Base-by-base conservation (phyloP, 2,797 vertebrate genomes). In the Aselliscus stoliczkanus region DNA sequence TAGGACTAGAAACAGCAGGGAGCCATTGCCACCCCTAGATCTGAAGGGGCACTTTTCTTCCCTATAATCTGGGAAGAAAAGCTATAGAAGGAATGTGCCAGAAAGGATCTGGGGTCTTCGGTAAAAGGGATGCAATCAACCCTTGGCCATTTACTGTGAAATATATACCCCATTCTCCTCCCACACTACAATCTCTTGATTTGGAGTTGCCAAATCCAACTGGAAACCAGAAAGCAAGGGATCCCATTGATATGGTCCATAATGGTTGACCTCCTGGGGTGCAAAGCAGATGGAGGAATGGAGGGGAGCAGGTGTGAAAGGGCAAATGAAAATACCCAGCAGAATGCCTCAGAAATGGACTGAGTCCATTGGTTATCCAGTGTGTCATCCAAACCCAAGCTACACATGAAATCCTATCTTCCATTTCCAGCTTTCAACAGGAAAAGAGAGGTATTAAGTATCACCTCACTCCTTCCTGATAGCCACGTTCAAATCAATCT, bases 361-460 rank as follows among this genome's bases (percentile, higher is more conserved):
- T 7, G 10, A 94, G 8, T 50, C 20, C 58, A 20, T 62, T 42
- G 31, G 13, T 34, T 62, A 76, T 42, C 14, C 39, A 62, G 8
- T 17, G 25, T 20, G 12, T 81, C 15, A 58, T 12, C n/a, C 65
- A 82, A 62, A 89, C 47, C 9, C 25, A 88, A 92, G 56, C 39
- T 39, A 88, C 50, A 65, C n/a, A 62, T 70, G 12, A 69, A 90
- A 77, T 47, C 29, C 39, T 73, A 15, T 25, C 79, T 85, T 86
- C 70, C 31, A 23, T 90, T 73, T 77, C 44, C 90, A 95, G 82
- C 56, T 96, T 85, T 88, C 37, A 44, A 13, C 39, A 96, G 64
- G 27, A 88, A 93, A 93, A 79, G 14, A 85, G 7, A 95, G 58
- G 64, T 34, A 23, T 14, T 56, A 20, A 62, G 52, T 18, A 52